A percentile compares a stretch with the other conserved stretches of the same genome.
These are phyloP conservation scores for Elymnias hypermnestra DNA, from an alignment of 1,140 invertebrate genomes.

Conservation along the genomic window DNA sequence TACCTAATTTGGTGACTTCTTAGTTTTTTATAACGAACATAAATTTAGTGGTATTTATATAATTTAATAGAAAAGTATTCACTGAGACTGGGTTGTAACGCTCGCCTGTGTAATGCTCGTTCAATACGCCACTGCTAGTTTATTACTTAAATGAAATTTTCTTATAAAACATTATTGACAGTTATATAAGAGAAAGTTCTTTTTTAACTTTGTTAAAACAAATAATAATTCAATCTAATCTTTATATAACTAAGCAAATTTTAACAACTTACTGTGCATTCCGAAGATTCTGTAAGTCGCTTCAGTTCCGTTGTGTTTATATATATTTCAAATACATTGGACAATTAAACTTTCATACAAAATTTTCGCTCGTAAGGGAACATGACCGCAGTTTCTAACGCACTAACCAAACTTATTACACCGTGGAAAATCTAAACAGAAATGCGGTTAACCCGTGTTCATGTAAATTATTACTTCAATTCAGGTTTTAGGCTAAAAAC, in stretches of 20 bases:
- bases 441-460: neutral
- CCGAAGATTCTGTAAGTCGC: too few species aligned
- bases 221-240: neutral
- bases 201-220: neutral
- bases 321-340: too few species aligned
- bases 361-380: neutral
- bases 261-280: too few species aligned
- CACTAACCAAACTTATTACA: conserved; percentile 6
- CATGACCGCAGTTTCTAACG: conserved; percentile 3
- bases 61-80: too few species aligned
- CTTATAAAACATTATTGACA: too few species aligned
- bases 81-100: too few species aligned
- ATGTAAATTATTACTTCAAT: neutral
- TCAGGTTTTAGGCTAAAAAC: neutral
- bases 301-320: too few species aligned
- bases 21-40: conserved; percentile 3
- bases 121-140: too few species aligned
- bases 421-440: neutral
- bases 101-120: too few species aligned
- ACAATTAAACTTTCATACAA: neutral
- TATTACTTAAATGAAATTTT: too few species aligned
- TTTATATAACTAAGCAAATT: too few species aligned
- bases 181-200: too few species aligned
- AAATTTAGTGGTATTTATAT: neutral
- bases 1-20: conserved; percentile 3